Base-by-base conservation (phyloP, 2,888 invertebrate species). In the Chironomus riparius region DNA sequence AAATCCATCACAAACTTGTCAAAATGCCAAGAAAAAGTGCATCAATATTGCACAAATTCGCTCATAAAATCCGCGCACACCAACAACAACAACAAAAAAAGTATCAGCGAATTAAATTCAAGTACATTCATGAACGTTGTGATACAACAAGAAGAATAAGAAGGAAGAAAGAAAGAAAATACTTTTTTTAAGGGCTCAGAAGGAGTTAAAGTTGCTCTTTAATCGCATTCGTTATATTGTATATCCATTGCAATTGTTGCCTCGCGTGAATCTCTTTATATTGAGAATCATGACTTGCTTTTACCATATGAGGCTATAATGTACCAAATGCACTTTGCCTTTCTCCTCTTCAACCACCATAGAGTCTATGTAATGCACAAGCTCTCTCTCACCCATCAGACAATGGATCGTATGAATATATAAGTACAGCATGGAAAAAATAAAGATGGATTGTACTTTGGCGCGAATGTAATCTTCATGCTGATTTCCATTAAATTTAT, bases 401-500 rank as follows among this genome's bases (percentile, higher is more conserved):
- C 15, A 18, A 18, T 56, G 18, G 56, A 56, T 56, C 4, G 7
- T 56, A 15, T 56, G 38, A 38, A 56, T 56, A 18, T 18, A 56
- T 56, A 56, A 56, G 56, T 56, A 56, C 56, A 56, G 50, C 13
- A 48, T 12, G n/a, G 13, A 48, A 10, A 28, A 38, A 10, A 10
- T 2, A 56, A 56, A 56, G 15, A 56, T 56, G 56, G 18, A 56
- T 56, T 56, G 56, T 56, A 18, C 6, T 56, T 56, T 68, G 68
- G 68, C 68, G 68, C 68, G 68, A 15, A 47, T 28, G 21, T 21
- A 68, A 38, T 56, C 56, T 56, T 56, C 68, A 68, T 68, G 68
- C 68, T 68, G 68, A 24, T 68, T 68, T 68, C 47, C 68, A 68
- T 68, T 68, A 68, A 68, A n/a, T n/a, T n/a, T n/a, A n/a, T n/a